Conservation (phyloP, 2,888 invertebrate species). For the Callyntrura guangdongensis region DNA sequence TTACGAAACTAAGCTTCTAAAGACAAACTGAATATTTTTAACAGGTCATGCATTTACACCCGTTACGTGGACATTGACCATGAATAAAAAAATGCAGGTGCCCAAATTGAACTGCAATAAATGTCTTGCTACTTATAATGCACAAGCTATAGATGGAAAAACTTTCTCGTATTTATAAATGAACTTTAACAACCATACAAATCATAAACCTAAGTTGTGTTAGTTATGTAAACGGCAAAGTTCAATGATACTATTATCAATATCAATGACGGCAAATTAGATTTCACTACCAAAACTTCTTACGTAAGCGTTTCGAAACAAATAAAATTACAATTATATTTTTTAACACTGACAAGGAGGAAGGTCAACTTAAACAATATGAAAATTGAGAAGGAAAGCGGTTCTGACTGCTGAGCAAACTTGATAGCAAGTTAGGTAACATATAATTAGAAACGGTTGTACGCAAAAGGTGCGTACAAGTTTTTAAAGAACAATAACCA, state of each 20-base stretch:
- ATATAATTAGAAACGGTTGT: background rate
- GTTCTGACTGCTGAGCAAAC: background rate
- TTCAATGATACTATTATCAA: constrained; percentile 41
- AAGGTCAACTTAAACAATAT: constrained; percentile 25
- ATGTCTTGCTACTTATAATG: background rate
- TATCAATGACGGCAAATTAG: background rate
- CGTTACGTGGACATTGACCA: constrained; percentile 5
- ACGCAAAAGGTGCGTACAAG: constrained; percentile 7
- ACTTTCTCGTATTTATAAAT: background rate
- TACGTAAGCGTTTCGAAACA: constrained; percentile 29
- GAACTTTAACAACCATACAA: background rate
- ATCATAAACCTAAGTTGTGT: background rate
- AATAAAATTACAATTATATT: background rate
- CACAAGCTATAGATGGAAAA: background rate
- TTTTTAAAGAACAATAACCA: constrained; percentile 1
- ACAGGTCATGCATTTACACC: background rate
- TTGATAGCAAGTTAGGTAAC: background rate
- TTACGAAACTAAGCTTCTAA: background rate
- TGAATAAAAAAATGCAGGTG: background rate
- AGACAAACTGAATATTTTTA: background rate
- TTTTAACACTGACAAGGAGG: constrained; percentile 5
- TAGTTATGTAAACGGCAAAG: constrained; percentile 29
- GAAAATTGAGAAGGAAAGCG: constrained; percentile 14
- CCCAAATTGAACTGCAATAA: background rate
- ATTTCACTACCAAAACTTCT: constrained; percentile 28